Base-by-base conservation (phyloP, 1,140 invertebrate genomes). In the Drosophila fuyamai region DNA sequence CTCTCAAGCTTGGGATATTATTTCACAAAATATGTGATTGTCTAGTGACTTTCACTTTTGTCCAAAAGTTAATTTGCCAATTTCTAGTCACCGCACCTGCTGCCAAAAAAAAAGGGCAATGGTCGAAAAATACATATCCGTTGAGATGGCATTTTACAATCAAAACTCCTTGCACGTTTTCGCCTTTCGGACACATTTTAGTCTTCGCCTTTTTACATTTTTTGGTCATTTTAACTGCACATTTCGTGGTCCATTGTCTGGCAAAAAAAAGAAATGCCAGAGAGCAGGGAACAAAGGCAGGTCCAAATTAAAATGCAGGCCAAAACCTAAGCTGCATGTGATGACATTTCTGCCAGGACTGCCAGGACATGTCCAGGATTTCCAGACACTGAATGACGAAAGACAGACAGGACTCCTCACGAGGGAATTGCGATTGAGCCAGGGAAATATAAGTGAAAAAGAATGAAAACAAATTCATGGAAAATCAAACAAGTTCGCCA, bases 251-350 rank as follows among this genome's bases (percentile, higher is more conserved):
- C 55, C 65, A 71, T 79, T 84, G 65, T 84, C 66, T 43, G 57
- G 38, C 13, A 6, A 10, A 16, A 50, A 16, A 32, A 41, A 32
- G 29, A 35, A 12, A 8, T 12, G 2, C 13, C 2, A 18, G 14
- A 16, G 41, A 5, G 5, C 16, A 29, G 41, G 27, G 43, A 61
- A 14, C 41, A 51, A 18, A 10, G 40, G 38, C 10, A 10, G 23
- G 51, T 14, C 40, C 6, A 66, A 79, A 82, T 83, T 76, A 79
- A 80, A 84, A 77, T 85, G 77, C 81, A 81, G 43, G 81, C 55
- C 63, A 61, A 79, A 68, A 77, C 40, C 68, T 27, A 50, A 55
- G 53, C 68, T 74, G 61, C 59, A 72, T 78, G 63, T 75, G 59
- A 36, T 47, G 72, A 66, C 54, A 62, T 72, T 40, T 23, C 32